phyloP scores from a whole-genome alignment of 2,888 invertebrate species.

The Gisinianus flammeolus region DNA sequence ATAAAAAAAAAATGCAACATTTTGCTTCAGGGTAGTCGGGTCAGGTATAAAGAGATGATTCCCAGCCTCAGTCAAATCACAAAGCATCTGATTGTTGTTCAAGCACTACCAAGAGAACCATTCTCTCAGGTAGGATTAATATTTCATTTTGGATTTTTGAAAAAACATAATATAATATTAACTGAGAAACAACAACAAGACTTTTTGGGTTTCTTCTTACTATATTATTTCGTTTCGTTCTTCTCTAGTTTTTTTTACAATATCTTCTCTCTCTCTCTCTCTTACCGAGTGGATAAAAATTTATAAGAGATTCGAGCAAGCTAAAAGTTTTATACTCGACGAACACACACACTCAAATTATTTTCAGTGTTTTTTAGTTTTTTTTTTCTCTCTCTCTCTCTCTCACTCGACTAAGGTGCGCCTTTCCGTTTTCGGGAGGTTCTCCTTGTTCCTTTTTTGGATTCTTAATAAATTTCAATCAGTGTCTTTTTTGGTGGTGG shows the following conservation, averaged over 20 bases:
- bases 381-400: no score
- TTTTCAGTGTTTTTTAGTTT: background rate
- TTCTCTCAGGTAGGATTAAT: slow-evolving; percentile 57
- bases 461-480: slow-evolving; percentile 1
- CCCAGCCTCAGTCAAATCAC: slow-evolving; percentile 58
- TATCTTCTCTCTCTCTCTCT: no score
- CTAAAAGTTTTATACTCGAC: background rate
- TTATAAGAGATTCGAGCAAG: background rate
- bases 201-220: no score
- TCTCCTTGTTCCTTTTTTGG: background rate
- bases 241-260: background rate
- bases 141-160: slow-evolving; percentile 9
- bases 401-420: no score
- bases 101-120: slow-evolving; percentile 59
- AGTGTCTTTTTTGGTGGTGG: background rate
- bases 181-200: no score
- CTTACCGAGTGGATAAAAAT: no score
- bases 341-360: background rate
- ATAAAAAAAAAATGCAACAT: slow-evolving; percentile 39
- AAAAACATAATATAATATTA: background rate
- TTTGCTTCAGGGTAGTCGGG: slow-evolving; percentile 57
- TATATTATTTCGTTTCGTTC: no score
- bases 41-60: slow-evolving; percentile 59
- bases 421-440: no score
- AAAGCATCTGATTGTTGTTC: slow-evolving; percentile 58